These are phyloP conservation scores for Halictus rubicundus DNA, from an alignment of 1,140 invertebrate genomes.

Conservation along the genomic window DNA sequence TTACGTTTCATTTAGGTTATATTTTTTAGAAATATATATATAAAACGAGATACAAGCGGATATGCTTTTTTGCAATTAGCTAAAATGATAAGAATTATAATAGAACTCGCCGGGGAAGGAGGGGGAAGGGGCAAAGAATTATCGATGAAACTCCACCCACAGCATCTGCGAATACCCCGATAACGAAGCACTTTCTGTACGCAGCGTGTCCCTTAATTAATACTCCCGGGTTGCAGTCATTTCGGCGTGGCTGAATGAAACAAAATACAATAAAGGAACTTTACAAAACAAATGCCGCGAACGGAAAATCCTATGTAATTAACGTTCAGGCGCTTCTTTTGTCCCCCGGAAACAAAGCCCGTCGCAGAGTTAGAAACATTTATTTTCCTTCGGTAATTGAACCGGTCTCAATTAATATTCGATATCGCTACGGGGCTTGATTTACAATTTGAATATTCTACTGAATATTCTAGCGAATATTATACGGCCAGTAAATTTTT, in stretches of 20 bases:
- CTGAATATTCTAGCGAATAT: conserved; percentile 64
- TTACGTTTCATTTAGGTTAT: too few species aligned
- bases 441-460: conserved; percentile 66
- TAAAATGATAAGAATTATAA: not conserved
- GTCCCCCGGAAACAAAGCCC: conserved; percentile 10
- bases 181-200: not conserved
- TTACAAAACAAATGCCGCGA: conserved; percentile 55
- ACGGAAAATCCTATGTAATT: conserved; percentile 69
- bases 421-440: conserved; percentile 50
- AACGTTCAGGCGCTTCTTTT: conserved; percentile 50
- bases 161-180: not conserved
- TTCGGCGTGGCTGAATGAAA: conserved; percentile 47
- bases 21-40: too few species aligned
- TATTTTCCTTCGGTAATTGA: conserved; percentile 41
- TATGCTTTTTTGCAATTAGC: not conserved
- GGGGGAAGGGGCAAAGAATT: conserved; percentile 5
- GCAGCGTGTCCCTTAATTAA: conserved; percentile 64
- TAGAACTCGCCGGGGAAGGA: too few species aligned
- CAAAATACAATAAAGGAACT: conserved; percentile 38
- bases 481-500: conserved; percentile 61
- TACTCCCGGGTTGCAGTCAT: conserved; percentile 60
- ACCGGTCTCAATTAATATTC: conserved; percentile 55
- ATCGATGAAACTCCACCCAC: not conserved
- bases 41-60: too few species aligned
- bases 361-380: conserved; percentile 29